Evolutionary conservation across 2,888 invertebrate species (phyloP), one percentile per base, ranked within the genome.

Genomic region (Callimorpha dominula): DNA sequence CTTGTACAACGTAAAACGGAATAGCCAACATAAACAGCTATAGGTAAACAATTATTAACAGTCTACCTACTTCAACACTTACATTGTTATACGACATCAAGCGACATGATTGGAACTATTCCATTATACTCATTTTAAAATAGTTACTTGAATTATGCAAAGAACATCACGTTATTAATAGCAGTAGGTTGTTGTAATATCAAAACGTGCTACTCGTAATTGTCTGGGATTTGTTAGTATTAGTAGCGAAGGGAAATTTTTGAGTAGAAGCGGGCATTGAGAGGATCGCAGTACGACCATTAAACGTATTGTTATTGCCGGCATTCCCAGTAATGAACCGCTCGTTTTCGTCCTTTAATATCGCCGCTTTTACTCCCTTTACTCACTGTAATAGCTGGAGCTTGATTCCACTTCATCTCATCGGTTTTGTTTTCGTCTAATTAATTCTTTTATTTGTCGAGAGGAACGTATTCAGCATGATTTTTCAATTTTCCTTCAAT

Each of bases 281-380:
- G 92, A 91, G 87, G 91, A 92, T 94, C 90, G 91, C 92, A 83
- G 87, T 87, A 89, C 90, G 85, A 85, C 94, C 93, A 94, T 95
- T 95, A 95, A 91, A 90, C 88, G 92, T 94, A 95, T 95, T 95
- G 95, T 95, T 95, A 95, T 95, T 93, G 90, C 93, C 91, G 87
- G 90, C 92, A 93, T 94, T 94, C 87, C 84, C 89, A 88, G 94
- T 94, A 95, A 95, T 95, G 94, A 95, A 94, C 88, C 91, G 93
- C 92, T 93, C 95, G 93, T 95, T 95, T 92, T 92, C 94, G 91
- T 93, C 90, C 92, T 92, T 91, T 93, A 93, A 93, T 94, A 94
- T 92, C 87, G 87, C 92, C 91, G 92, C 89, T 93, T 91, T 89
- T 83, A 87, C 89, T 91, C 91, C 87, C 90, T 91, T 91, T 91